A percentile compares a stretch with the other conserved stretches of the same genome.
Conservation (phyloP, 2,113 vertebrate genomes). For the Phaethon lepturus region DNA sequence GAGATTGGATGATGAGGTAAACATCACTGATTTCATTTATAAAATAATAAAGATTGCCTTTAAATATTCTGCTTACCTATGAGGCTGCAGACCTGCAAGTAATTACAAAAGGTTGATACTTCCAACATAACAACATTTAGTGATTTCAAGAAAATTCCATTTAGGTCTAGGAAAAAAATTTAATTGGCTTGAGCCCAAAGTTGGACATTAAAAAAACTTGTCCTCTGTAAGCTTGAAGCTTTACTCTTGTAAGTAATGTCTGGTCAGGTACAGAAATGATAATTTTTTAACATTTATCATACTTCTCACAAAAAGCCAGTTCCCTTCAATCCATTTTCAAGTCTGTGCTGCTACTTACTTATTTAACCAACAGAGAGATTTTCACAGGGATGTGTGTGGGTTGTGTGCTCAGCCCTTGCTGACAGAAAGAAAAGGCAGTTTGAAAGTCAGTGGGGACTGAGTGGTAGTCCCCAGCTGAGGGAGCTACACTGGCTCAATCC, state of each 20-base stretch:
- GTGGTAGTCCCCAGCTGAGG: neutral
- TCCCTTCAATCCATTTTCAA: neutral
- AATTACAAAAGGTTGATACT: neutral
- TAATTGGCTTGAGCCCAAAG: neutral
- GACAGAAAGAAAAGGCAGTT: neutral
- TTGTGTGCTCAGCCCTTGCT: neutral
- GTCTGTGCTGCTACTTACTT: neutral
- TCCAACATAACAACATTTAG: neutral
- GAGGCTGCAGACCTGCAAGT: neutral
- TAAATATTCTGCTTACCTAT: neutral
- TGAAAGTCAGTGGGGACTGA: neutral
- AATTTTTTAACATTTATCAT: neutral
- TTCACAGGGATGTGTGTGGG: neutral
- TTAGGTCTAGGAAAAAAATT: neutral
- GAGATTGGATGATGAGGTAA: constrained; percentile 8
- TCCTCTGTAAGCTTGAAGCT: neutral
- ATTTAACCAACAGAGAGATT: neutral
- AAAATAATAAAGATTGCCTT: neutral
- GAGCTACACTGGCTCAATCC: accelerated
- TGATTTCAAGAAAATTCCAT: neutral
- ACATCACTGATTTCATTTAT: neutral
- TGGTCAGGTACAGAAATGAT: neutral
- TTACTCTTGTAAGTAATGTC: neutral
- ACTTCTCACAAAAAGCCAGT: neutral
- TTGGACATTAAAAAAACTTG: neutral